These are phyloP conservation scores for Corythoichthys intestinalis DNA, from an alignment of 2,113 vertebrate genomes.

Conservation along the genomic window DNA sequence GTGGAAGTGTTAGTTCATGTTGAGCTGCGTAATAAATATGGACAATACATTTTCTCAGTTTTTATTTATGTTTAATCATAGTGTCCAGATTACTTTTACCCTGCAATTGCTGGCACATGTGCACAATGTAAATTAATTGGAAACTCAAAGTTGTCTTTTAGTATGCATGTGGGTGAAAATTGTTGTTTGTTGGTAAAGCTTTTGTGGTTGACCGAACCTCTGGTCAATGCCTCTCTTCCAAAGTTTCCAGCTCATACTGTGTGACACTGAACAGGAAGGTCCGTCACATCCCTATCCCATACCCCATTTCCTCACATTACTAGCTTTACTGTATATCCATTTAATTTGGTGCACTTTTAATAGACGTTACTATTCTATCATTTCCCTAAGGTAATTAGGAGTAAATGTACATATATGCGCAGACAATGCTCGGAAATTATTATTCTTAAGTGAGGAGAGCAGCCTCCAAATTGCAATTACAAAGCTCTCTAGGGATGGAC, in stretches of 20 bases:
- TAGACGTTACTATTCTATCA: slow-evolving; percentile 40
- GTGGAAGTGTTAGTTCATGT: slow-evolving; percentile 12
- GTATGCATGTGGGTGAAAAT: not conserved
- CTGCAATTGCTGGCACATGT: not conserved
- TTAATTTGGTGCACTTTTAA: slow-evolving; percentile 57
- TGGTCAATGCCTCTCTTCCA: not conserved
- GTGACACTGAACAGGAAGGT: not conserved
- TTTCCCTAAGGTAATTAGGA: slow-evolving; percentile 67
- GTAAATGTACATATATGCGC: slow-evolving; percentile 64
- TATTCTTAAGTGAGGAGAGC: slow-evolving; percentile 60
- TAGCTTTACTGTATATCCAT: slow-evolving; percentile 36
- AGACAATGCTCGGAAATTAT: slow-evolving; percentile 63
- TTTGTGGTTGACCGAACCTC: not conserved
- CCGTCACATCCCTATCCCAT: not conserved
- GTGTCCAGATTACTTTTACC: not conserved
- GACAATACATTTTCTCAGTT: not conserved
- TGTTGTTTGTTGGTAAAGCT: not conserved
- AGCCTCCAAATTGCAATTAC: slow-evolving; percentile 64
- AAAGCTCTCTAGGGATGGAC: slow-evolving; percentile 59
- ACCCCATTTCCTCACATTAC: slow-evolving; percentile 8
- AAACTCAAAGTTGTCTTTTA: not conserved
- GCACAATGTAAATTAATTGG: not conserved
- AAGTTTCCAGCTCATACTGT: not conserved
- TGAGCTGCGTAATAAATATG: slow-evolving; percentile 11
- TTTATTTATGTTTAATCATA: not conserved